These are phyloP conservation scores for Cryptophagus acutangulus DNA, from an alignment of 2,888 invertebrate species.

Conservation along the genomic window DNA sequence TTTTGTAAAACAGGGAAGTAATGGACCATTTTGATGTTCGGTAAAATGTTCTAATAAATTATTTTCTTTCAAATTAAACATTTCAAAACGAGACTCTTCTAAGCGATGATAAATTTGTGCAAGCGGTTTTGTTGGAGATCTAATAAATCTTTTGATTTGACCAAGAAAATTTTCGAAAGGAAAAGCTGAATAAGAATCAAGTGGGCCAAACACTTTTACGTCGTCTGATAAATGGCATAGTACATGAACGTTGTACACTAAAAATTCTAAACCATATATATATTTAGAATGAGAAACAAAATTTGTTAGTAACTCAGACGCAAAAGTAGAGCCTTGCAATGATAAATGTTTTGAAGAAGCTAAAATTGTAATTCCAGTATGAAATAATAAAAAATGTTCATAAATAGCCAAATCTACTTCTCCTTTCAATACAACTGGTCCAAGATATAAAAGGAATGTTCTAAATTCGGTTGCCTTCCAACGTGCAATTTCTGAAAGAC, in stretches of 20 bases:
- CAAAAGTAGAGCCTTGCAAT: not conserved
- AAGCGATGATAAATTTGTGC: constrained; percentile 9
- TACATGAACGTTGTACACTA: constrained; percentile 15
- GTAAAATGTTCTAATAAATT: too few relatives aligned
- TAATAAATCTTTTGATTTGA: constrained; percentile 6
- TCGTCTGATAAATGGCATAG: constrained; percentile 12
- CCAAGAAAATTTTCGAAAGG: constrained; percentile 14
- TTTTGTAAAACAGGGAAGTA: too few relatives aligned
- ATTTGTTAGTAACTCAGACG: not conserved
- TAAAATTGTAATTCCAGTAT: constrained; percentile 9
- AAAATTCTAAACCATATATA: constrained; percentile 10
- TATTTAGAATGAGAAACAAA: constrained; percentile 8
- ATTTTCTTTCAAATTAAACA: too few relatives aligned
- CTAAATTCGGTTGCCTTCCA: constrained; percentile 16
- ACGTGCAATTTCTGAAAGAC: constrained; percentile 7
- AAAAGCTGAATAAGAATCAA: constrained; percentile 12
- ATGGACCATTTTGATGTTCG: too few relatives aligned
- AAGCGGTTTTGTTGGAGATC: constrained; percentile 9
- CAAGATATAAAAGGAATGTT: constrained; percentile 12
- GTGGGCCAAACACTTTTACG: constrained; percentile 8
- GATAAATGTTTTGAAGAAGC: not conserved
- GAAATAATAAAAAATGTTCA: constrained; percentile 12
- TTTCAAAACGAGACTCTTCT: too few relatives aligned
- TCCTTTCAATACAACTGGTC: constrained; percentile 8
- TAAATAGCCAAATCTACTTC: constrained; percentile 7